phyloP scores from a whole-genome alignment of 2,797 vertebrate genomes.

The Hirundo rustica region DNA sequence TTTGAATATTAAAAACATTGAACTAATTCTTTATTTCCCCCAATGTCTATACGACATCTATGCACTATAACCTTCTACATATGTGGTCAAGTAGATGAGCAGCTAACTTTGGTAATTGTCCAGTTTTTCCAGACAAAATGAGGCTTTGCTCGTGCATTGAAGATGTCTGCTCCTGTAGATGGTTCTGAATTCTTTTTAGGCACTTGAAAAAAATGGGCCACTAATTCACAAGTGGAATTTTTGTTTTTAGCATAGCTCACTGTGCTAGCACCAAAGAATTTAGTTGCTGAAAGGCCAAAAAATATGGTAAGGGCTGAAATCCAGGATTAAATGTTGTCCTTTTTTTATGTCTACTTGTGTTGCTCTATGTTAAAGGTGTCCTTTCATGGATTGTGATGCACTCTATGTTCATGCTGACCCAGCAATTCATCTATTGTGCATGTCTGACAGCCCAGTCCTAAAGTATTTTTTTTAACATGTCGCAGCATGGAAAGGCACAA shows the following conservation, averaged over 20 bases:
- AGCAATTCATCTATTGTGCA: not conserved
- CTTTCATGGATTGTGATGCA: not conserved
- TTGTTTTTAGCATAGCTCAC: not conserved
- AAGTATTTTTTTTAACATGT: conserved; percentile 15
- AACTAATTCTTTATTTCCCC: not conserved
- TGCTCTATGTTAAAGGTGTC: not conserved
- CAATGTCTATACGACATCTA: no score
- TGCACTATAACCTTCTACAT: not conserved
- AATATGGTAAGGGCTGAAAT: not conserved
- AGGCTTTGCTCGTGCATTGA: not conserved
- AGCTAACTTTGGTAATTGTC: not conserved
- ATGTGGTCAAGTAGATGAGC: not conserved
- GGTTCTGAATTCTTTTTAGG: not conserved
- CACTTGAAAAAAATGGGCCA: not conserved
- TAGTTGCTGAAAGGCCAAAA: not conserved
- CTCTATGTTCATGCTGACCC: not conserved
- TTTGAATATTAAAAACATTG: not conserved
- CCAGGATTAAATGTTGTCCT: not conserved
- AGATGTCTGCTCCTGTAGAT: not conserved
- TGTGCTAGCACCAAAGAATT: not conserved
- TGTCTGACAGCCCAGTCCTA: not conserved
- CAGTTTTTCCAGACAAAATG: not conserved
- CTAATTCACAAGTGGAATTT: not conserved
- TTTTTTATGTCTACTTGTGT: not conserved
- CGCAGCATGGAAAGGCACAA: not conserved